Evolutionary conservation across 2,888 invertebrate species (phyloP).

Genomic region (Drosophila lacicola): DNA sequence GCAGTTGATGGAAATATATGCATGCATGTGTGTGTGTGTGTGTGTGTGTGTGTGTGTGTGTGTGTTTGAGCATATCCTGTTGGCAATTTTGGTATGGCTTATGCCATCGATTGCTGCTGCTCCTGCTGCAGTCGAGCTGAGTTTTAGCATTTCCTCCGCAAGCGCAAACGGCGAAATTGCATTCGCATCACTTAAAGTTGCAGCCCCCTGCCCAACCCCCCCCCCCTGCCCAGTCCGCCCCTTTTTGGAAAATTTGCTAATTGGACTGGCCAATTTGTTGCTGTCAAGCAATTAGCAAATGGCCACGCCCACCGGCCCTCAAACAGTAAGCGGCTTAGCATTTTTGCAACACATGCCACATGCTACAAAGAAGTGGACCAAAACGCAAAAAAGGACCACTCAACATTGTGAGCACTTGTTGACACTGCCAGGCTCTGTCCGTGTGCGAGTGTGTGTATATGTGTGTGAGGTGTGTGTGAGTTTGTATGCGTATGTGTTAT

Average conservation of each 20-base stretch:
- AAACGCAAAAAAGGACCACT: conserved; percentile 4
- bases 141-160: conserved; percentile 26
- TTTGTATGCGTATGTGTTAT: not conserved
- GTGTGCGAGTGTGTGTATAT: conserved; percentile 11
- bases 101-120: conserved; percentile 32
- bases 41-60: conserved; percentile 19
- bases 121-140: conserved; percentile 9
- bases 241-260: conserved; percentile 28
- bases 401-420: conserved; percentile 21
- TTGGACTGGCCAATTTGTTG: conserved; percentile 55
- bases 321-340: conserved; percentile 64
- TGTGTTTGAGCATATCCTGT: conserved; percentile 18
- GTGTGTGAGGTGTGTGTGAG: conserved; percentile 3
- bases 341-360: conserved; percentile 36
- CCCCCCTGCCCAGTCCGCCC: not conserved
- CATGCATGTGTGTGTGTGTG: conserved; percentile 19
- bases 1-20: conserved; percentile 72
- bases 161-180: conserved; percentile 22
- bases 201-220: not conserved
- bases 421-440: conserved; percentile 3
- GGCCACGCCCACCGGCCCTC: conserved; percentile 35
- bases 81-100: conserved; percentile 32
- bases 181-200: conserved; percentile 39
- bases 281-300: conserved; percentile 65
- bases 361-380: conserved; percentile 33